Evolutionary conservation across 2,888 invertebrate genomes (phyloP).

Genomic region (Zygogramma bicolorata): DNA sequence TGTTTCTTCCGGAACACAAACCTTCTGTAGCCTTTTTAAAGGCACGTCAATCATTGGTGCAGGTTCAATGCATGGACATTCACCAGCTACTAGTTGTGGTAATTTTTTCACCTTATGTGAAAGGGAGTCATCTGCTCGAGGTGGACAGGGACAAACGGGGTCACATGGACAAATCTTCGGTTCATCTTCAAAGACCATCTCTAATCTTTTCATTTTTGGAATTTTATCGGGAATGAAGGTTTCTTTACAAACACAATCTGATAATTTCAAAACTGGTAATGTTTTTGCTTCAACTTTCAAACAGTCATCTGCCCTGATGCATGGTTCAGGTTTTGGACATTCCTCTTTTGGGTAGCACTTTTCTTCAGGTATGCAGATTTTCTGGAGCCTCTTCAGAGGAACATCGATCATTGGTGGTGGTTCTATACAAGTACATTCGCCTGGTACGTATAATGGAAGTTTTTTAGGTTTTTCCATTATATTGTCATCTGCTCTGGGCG

Average conservation of each 20-base stretch:
- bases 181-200: slow-evolving; percentile 38
- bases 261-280: slow-evolving; percentile 15
- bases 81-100: slow-evolving; percentile 33
- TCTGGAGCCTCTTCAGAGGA: slow-evolving; percentile 35
- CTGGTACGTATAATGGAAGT: slow-evolving; percentile 37
- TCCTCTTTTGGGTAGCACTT: slow-evolving; percentile 16
- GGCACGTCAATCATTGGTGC: slow-evolving; percentile 41
- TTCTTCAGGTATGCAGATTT: slow-evolving; percentile 30
- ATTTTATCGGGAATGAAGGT: slow-evolving; percentile 15
- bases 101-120: slow-evolving; percentile 33
- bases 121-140: slow-evolving; percentile 43
- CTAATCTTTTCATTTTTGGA: slow-evolving; percentile 19
- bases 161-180: slow-evolving; percentile 15
- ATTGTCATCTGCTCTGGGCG: slow-evolving; percentile 41
- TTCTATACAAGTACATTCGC: slow-evolving; percentile 45
- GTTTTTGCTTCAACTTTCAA: slow-evolving; percentile 14
- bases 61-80: slow-evolving; percentile 44
- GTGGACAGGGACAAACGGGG: slow-evolving; percentile 34
- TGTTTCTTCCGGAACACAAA: slow-evolving; percentile 25
- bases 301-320: slow-evolving; percentile 28
- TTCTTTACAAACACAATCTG: slow-evolving; percentile 29
- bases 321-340: slow-evolving; percentile 20
- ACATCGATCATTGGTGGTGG: slow-evolving; percentile 44
- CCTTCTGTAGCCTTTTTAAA: slow-evolving; percentile 30
- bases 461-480: slow-evolving; percentile 14